phyloP scores from a whole-genome alignment of 1,140 invertebrate species.

The Druon quercuslanigerum region DNA sequence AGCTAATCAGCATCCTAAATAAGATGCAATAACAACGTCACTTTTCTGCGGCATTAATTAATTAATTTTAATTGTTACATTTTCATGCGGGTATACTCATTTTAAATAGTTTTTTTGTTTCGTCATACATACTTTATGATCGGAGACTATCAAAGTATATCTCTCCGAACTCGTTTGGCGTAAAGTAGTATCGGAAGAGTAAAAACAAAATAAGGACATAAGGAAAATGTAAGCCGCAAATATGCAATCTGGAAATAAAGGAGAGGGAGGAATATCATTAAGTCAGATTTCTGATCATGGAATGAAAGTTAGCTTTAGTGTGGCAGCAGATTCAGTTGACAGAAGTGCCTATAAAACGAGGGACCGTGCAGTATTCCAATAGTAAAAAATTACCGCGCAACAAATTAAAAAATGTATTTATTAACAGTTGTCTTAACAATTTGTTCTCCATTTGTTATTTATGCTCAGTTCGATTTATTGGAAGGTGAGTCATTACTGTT shows the following conservation, averaged over 20 bases:
- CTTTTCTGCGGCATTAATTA: too few relatives aligned
- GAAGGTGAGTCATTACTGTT: conserved; percentile 14
- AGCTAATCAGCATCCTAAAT: too few relatives aligned
- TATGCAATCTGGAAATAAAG: conserved; percentile 8
- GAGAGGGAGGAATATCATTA: not conserved
- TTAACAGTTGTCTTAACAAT: not conserved
- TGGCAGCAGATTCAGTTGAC: conserved; percentile 2
- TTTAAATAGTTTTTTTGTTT: too few relatives aligned
- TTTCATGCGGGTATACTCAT: too few relatives aligned
- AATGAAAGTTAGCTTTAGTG: conserved; percentile 12
- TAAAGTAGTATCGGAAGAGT: not conserved
- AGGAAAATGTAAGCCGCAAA: not conserved
- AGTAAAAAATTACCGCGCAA: not conserved
- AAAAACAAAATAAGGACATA: conserved; percentile 14
- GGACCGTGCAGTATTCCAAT: not conserved
- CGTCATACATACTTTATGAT: too few relatives aligned
- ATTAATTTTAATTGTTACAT: too few relatives aligned
- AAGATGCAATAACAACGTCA: too few relatives aligned
- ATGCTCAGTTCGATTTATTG: not conserved
- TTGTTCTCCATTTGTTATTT: not conserved
- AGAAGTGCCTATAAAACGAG: not conserved
- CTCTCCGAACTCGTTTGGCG: too few relatives aligned
- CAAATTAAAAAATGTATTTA: conserved; percentile 4
- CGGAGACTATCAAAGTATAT: too few relatives aligned
- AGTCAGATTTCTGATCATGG: not conserved